Base-by-base conservation (phyloP, 2,888 invertebrate genomes). In the Lordiphosa andalusiaca region DNA sequence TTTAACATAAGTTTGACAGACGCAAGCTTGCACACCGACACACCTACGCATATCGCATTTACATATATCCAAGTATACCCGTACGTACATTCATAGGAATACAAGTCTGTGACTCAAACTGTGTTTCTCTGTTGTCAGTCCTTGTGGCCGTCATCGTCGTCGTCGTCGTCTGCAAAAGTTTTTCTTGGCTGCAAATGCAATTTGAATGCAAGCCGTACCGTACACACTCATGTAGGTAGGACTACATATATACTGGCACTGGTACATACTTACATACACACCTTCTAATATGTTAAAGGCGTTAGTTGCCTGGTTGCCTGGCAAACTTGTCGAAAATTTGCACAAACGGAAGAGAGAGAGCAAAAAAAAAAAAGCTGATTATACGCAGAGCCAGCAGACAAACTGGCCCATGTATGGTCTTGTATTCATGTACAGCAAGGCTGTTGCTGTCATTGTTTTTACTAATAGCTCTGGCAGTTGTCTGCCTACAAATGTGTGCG, bases 291-390 rank as follows among this genome's bases (percentile, higher is more conserved):
- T 48, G 63, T 63, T 56, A 56, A 64, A 64, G 63, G 63, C 63
- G 63, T 64, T 63, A 63, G 62, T 64, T 64, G 64, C 64, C 35
- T 42, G 67, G 64, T 64, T 56, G 64, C 63, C 38, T 51, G 67
- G 66, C 67, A 67, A 80, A 80, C 78, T 83, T 80, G 84, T 80
- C 80, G 67, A 83, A 80, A 80, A 80, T 80, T 80, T 80, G 80
- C 80, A 72, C 63, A 60, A 42, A 48, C 39, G 50, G 46, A 35
- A 57, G 54, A 62, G 56, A 57, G 51, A 58, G 55, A 21, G n/a
- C 35, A 48, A 47, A 41, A 60, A 50, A 42, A 48, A 30, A 48
- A 19, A 38, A n/a, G n/a, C 38, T 44, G 37, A 66, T 40, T 64
- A 35, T 39, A 41, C 33, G 23, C 49, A 49, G 52, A 57, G 55